Percentiles rank a stretch among this genome's conserved stretches.
phyloP scores from a whole-genome alignment of 2,888 invertebrate genomes.

The Zele albiditarsus region DNA sequence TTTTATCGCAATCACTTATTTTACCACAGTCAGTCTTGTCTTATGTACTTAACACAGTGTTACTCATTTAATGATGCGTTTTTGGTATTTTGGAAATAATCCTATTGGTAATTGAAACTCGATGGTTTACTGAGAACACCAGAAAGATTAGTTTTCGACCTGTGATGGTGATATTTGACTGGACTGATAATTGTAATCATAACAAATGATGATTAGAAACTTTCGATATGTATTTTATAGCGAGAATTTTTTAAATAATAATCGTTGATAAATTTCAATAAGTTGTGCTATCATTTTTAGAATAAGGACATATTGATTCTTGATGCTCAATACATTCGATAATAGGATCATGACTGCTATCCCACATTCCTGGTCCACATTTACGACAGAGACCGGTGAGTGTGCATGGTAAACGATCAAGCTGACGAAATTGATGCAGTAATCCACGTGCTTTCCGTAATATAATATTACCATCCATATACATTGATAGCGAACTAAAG shows the following conservation, averaged over 20 bases:
- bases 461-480: conserved; percentile 95
- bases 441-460: conserved; percentile 93
- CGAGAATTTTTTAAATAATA: neutral
- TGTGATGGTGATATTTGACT: too few species aligned
- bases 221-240: neutral
- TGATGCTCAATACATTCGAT: conserved; percentile 87
- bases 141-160: too few species aligned
- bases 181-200: neutral
- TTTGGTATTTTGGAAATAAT: too few species aligned
- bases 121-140: too few species aligned
- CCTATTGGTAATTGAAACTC: too few species aligned
- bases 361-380: conserved; percentile 96
- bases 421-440: conserved; percentile 91
- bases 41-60: neutral
- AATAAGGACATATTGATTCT: conserved; percentile 75
- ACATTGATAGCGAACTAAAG: conserved; percentile 96
- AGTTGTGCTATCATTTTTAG: conserved; percentile 60
- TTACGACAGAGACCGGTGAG: conserved; percentile 89
- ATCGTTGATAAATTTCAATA: conserved; percentile 34
- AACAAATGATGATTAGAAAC: conserved; percentile 29
- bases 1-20: neutral
- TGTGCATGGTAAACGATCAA: conserved; percentile 91
- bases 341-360: conserved; percentile 90
- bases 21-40: conserved; percentile 2
- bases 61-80: neutral